Base-by-base conservation (phyloP, 2,797 vertebrate species). In the Crocidura indochinensis region DNA sequence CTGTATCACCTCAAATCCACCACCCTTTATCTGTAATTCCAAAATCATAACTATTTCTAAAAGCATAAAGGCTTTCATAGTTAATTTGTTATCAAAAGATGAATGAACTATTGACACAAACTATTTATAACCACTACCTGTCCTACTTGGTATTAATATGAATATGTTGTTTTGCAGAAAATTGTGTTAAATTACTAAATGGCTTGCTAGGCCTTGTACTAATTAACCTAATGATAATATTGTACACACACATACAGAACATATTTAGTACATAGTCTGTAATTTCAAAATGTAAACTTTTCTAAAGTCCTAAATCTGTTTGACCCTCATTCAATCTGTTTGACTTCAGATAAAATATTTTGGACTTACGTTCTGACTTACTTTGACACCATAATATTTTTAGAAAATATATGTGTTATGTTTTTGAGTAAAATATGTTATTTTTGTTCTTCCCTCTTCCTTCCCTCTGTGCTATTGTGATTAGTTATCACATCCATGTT, bases 11-110 rank as follows among this genome's bases (percentile, higher is more conserved):
- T 81, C 75, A 64, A 5, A 7, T 51, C 72, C 22, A 47, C 19
- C 62, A 64, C 49, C 46, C 51, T 74, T 79, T 76, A 86, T 10
- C 9, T 74, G 8, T 69, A 73, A 77, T 69, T 87, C 65, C 78
- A 51, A 81, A 93, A 84, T 74, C 20, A 19, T 6, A 60, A 53
- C 53, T 31, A 68, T 24, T 84, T 77, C 65, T 81, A 51, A 81
- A 93, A 84, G 74, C 20, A 19, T 6, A 60, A 53, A 53, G 10
- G 87, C 73, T 82, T 46, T 47, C 27, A 10, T 47, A 47, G 6
- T 84, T 29, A 27, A 67, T 31, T 46, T 71, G 68, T 75, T 64
- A 94, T 49, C 53, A 56, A 68, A 92, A 69, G 0, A 24, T 60
- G 47, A 64, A 47, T 60, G 47, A 64, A 47, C 8, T 22, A 24